These are phyloP conservation scores for Drosophila borborema DNA, from an alignment of 2,888 invertebrate genomes.

Conservation along the genomic window DNA sequence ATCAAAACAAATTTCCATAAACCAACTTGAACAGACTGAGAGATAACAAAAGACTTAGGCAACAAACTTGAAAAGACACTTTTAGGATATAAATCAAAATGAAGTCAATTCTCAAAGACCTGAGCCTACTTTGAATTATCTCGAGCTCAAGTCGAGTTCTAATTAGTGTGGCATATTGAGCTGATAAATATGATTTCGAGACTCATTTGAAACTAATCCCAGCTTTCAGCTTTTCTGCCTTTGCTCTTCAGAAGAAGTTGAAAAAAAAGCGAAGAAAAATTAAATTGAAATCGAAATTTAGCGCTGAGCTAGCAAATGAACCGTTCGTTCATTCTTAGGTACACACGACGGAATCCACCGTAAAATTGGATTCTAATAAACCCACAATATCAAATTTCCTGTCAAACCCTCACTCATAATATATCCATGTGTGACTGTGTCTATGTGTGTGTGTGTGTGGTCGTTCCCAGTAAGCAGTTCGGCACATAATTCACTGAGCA, in stretches of 20 bases:
- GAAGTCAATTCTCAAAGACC: not conserved
- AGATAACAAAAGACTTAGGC: constrained; percentile 59
- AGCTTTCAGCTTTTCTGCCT: not conserved
- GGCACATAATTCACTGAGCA: constrained; percentile 77
- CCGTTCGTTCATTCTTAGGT: constrained; percentile 28
- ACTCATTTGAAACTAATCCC: constrained; percentile 1
- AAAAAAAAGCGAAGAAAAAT: not conserved
- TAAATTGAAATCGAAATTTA: constrained; percentile 31
- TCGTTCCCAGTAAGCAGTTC: constrained; percentile 72
- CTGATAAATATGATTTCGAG: not conserved
- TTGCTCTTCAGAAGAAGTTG: constrained; percentile 13
- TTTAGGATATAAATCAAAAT: constrained; percentile 14
- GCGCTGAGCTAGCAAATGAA: constrained; percentile 24
- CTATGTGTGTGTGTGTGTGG: constrained; percentile 64
- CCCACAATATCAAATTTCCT: constrained; percentile 68
- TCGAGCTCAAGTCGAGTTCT: not conserved
- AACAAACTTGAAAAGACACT: constrained; percentile 48
- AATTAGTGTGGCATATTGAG: constrained; percentile 3
- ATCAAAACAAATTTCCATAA: constrained; percentile 46
- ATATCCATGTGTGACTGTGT: constrained; percentile 13
- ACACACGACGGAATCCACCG: constrained; percentile 34
- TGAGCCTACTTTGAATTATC: constrained; percentile 4
- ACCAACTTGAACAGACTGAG: constrained; percentile 4
- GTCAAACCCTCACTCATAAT: constrained; percentile 53
- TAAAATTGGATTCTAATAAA: constrained; percentile 64